Conservation (phyloP, 2,113 vertebrate species). For the Apistogramma diplotaenia region DNA sequence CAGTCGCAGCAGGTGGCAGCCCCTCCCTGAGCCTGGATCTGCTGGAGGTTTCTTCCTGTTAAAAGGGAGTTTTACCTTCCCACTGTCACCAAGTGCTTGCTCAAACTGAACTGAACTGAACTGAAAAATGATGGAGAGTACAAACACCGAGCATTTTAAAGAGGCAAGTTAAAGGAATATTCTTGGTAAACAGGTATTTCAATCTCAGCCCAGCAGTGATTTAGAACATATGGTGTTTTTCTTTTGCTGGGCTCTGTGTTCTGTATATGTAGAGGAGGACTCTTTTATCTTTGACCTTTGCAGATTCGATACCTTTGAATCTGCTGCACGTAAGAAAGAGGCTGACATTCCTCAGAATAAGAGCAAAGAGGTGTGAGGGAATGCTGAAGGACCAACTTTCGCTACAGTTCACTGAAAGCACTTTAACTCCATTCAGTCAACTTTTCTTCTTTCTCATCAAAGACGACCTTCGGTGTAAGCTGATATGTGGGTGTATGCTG, state of each 20-base stretch:
- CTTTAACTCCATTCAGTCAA: constrained; percentile 21
- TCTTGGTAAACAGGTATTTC: no score
- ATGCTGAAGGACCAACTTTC: background rate
- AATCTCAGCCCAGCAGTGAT: background rate
- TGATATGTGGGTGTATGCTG: background rate
- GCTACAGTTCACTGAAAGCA: background rate
- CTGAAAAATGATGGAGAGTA: fast-evolving
- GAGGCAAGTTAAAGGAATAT: background rate
- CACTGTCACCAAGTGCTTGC: no score
- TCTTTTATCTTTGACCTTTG: constrained; percentile 1
- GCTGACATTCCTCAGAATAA: background rate
- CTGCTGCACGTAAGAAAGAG: background rate
- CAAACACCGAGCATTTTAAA: background rate
- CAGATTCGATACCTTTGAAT: constrained; percentile 6
- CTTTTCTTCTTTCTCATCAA: background rate
- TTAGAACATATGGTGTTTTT: background rate
- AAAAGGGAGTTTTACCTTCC: no score
- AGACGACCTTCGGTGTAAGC: background rate
- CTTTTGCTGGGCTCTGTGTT: background rate
- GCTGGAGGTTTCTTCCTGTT: no score
- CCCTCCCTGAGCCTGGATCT: no score
- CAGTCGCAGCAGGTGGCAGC: no score
- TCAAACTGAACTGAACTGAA: no score
- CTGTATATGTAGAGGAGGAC: background rate
- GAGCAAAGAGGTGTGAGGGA: background rate